Percentiles rank a stretch among this genome's conserved stretches.
phyloP scores from a whole-genome alignment of 1,140 invertebrate species.

The Ericerus pela region DNA sequence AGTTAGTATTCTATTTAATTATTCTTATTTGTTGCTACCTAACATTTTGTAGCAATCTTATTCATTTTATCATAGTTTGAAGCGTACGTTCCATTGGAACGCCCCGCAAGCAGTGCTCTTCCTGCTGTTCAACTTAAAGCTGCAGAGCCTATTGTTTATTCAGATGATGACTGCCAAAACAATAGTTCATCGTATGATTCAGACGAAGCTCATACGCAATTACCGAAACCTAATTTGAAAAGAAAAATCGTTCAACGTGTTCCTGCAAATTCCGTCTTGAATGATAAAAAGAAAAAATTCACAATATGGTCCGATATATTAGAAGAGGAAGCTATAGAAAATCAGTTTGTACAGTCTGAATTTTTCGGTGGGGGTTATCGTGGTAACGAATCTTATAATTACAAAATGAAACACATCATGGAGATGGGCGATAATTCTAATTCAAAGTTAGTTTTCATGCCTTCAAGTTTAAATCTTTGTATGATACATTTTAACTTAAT shows the following conservation, averaged over 20 bases:
- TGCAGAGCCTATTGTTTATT: neutral
- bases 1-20: neutral
- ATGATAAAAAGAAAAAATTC: neutral
- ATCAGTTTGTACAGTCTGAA: neutral
- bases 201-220: neutral
- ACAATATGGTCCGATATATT: slow-evolving; percentile 1
- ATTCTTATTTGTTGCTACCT: neutral
- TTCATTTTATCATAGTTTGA: neutral
- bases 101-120: neutral
- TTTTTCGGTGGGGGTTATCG: neutral
- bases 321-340: neutral
- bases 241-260: neutral
- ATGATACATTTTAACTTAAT: no score
- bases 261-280: neutral
- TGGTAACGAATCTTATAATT: neutral
- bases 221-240: neutral
- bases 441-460: no score
- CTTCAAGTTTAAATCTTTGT: no score
- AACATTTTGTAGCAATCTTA: neutral
- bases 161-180: neutral
- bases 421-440: no score
- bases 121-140: neutral
- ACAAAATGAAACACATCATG: neutral
- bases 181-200: neutral
- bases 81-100: neutral